Evolutionary conservation across 1,140 invertebrate species (phyloP).

Genomic region (Archegozetes longisetosus): DNA sequence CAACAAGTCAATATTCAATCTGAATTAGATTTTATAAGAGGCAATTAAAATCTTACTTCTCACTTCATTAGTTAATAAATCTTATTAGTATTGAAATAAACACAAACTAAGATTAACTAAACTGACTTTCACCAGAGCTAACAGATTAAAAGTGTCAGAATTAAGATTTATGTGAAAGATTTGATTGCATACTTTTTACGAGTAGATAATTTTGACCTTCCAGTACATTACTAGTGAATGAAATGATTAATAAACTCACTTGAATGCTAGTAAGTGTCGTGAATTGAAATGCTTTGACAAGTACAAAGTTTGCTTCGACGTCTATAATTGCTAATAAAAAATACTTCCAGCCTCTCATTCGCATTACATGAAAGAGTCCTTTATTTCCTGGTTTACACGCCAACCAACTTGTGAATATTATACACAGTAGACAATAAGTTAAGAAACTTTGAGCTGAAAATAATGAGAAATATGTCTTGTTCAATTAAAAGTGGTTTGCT

Average conservation of each 20-base stretch:
- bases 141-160: too few relatives aligned
- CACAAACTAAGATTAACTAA: too few relatives aligned
- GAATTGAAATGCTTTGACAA: conserved; percentile 51
- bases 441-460: conserved; percentile 53
- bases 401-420: conserved; percentile 55
- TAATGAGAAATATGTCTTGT: conserved; percentile 14
- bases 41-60: too few relatives aligned
- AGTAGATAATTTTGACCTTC: too few relatives aligned
- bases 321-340: conserved; percentile 55
- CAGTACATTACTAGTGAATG: conserved; percentile 34
- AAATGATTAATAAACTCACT: conserved; percentile 23
- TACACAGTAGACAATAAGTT: conserved; percentile 56
- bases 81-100: too few relatives aligned
- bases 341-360: conserved; percentile 51
- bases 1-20: too few relatives aligned
- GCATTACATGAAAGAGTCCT: conserved; percentile 46
- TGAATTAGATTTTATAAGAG: too few relatives aligned
- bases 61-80: too few relatives aligned
- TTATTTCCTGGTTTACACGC: conserved; percentile 46
- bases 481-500: conserved; percentile 8
- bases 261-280: conserved; percentile 37
- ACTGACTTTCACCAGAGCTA: too few relatives aligned
- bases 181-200: too few relatives aligned
- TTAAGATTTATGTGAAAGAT: too few relatives aligned
- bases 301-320: conserved; percentile 58